Evolutionary conservation across 2,888 invertebrate species (phyloP), one percentile per base, ranked within the genome.

Genomic region (Dusona sp.): DNA sequence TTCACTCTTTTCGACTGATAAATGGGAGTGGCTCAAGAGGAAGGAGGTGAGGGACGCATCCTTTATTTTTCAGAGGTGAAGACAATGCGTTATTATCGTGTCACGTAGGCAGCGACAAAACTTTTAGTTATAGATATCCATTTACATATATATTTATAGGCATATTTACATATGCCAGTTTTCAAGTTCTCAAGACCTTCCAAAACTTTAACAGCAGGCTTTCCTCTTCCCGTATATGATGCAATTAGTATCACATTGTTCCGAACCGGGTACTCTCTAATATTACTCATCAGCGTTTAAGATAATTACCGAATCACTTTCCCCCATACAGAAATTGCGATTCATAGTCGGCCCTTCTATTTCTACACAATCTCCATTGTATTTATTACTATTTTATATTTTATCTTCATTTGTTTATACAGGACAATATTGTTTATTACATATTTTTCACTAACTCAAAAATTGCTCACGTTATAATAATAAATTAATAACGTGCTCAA

Each of bases 61-160:
- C 54, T 48, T 73, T 79, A 42, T 73, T 73, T 73, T 80, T 79
- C 74, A 25, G 68, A 16, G 51, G 57, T n/a, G 70, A 74, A 73
- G 74, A 85, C 85, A 83, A 83, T 83, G 83, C 79, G 48, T 74
- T 74, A 65, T 85, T 83, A 78, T 45, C 36, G 77, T 73, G 57
- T 74, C 82, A 68, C 79, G 68, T 57, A 48, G 48, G 61, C 82
- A 57, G 57, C 22, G 67, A 82, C 82, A 33, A 70, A 65, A 54
- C 36, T 68, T 54, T 68, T 42, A 29, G 29, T 65, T 57, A 79
- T 57, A 38, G 72, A 61, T 13, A 29, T 29, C 13, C 42, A n/a
- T 65, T 25, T 13, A 13, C 11, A 6, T 29, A 29, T 57, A 54
- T 25, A 29, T 61, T 61, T 36, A 38, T 57, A 45, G 74, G 85